phyloP scores from a whole-genome alignment of 2,797 vertebrate genomes.

The Morus bassanus region DNA sequence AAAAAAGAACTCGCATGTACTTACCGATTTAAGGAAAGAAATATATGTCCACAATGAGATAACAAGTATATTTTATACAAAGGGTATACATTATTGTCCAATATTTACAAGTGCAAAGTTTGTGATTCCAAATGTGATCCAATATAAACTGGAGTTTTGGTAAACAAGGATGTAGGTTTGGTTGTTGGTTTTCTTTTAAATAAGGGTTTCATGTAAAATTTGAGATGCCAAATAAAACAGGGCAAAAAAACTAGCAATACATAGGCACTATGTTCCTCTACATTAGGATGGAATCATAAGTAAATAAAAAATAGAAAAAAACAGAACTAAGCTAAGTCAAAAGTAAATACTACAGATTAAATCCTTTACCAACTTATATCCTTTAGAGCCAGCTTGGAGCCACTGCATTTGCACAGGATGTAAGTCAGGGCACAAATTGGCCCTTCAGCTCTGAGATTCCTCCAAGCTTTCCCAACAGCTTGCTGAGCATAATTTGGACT shows the following conservation, averaged over 20 bases:
- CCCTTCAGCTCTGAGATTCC: constrained; percentile 57
- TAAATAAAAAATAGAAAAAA: neutral
- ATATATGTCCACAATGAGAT: neutral
- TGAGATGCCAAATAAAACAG: neutral
- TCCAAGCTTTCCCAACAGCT: constrained; percentile 66
- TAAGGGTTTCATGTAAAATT: neutral
- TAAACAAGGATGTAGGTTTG: neutral
- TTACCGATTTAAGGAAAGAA: neutral
- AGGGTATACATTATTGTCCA: neutral
- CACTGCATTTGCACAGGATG: neutral
- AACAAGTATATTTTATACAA: neutral
- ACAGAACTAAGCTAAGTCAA: neutral
- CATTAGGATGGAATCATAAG: neutral
- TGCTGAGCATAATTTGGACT: constrained; percentile 68
- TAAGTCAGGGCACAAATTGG: constrained; percentile 60
- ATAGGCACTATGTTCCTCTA: neutral
- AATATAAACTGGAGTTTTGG: neutral
- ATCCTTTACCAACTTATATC: neutral
- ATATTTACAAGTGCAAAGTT: neutral
- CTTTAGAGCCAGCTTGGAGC: neutral
- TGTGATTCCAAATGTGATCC: neutral
- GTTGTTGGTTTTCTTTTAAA: neutral
- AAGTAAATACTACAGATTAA: neutral
- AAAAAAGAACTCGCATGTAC: neutral
- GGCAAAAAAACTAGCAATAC: neutral